Base-by-base conservation (phyloP, 2,113 vertebrate genomes). In the Eulemur macaco region DNA sequence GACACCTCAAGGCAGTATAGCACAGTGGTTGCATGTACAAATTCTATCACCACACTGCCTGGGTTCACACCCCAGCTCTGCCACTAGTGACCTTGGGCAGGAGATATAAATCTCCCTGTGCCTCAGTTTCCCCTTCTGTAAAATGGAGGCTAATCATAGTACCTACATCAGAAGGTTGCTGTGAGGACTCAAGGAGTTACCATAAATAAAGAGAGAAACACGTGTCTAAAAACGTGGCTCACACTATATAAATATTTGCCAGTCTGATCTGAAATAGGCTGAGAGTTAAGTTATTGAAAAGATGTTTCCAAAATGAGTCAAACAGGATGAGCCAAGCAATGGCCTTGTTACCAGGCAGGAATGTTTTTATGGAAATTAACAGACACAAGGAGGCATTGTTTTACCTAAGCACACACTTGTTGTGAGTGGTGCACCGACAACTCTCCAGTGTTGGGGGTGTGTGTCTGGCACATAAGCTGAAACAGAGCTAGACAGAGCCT, bases 291-390 rank as follows among this genome's bases (percentile, higher is more conserved):
- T 80, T 47, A 80, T n/a, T 66, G 64, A 60, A 76, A 92, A 45
- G 66, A 81, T 60, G 84, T 82, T 97, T 94, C 83, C 27, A 78
- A 85, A 81, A 37, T 27, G 86, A 68, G 13, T 82, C 71, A 66
- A 87, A 71, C 31, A 73, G 95, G 54, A 37, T 81, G 80, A 83
- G 15, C 83, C 52, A 50, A 83, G 76, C 39, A 39, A 47, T 39
- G 83, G 52, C 58, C 60, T 87, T 66, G 60, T 76, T 42, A 81
- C 23, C 73, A 95, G 92, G 52, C 39, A 66, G 58, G 73, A 11
- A 63, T 39, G 34, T 80, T 93, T 63, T 71, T n/a, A 56, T 23
- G 45, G 91, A 63, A 91, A 91, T 56, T 21, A 42, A 37, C 20
- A 86, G 60, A 90, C 90, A 78, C 45, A 90, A 31, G 77, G 42